Evolutionary conservation across 2,113 vertebrate species (phyloP).

Genomic region (Cyprinodon variegatus): DNA sequence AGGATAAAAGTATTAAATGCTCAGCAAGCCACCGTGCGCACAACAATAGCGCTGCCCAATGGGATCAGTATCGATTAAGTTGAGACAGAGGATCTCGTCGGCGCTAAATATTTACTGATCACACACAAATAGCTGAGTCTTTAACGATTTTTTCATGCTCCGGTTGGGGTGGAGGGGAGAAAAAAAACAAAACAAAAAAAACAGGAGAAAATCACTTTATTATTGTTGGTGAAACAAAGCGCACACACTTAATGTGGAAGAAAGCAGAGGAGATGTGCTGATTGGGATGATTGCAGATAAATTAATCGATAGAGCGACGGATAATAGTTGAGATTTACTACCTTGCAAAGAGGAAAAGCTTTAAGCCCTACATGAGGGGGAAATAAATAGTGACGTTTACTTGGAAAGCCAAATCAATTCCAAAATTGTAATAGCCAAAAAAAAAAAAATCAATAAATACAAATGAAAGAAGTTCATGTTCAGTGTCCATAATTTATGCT

Average conservation of each 20-base stretch:
- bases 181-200: not conserved
- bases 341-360: conserved; percentile 36
- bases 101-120: conserved; percentile 99
- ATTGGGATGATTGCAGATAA: conserved; percentile 90
- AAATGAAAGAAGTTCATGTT: conserved; percentile 21
- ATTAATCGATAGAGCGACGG: conserved; percentile 87
- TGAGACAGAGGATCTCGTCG: conserved; percentile 88
- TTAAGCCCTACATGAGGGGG: conserved; percentile 42
- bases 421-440: not conserved
- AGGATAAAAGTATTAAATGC: conserved; percentile 70
- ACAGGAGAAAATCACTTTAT: conserved; percentile 93
- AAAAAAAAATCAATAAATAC: not conserved
- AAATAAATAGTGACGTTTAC: conserved; percentile 11
- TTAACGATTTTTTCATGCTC: conserved; percentile 90
- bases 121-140: conserved; percentile 91
- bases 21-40: conserved; percentile 79
- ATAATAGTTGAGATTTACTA: conserved; percentile 71
- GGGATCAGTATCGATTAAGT: conserved; percentile 90
- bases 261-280: conserved; percentile 89
- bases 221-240: conserved; percentile 93
- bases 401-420: not conserved
- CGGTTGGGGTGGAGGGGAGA: conserved; percentile 67
- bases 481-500: conserved; percentile 62
- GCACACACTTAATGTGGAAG: conserved; percentile 79
- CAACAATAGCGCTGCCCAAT: conserved; percentile 84